Percentiles rank a stretch among this genome's conserved stretches.
Evolutionary conservation across 1,140 invertebrate species (phyloP).

Genomic region (Drosophila murphyi): DNA sequence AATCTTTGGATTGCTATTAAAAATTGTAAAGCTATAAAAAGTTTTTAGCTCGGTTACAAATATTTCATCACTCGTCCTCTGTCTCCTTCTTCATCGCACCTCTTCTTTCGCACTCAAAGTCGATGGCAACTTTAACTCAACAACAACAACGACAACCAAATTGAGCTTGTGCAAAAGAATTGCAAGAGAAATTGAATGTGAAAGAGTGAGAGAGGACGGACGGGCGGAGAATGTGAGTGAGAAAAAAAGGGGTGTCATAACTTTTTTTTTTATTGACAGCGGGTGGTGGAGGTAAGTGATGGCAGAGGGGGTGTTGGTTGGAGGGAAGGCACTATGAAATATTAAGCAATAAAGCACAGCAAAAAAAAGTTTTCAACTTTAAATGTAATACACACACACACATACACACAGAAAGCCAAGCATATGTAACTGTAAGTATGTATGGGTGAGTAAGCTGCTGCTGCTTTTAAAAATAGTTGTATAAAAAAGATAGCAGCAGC

Average conservation of each 20-base stretch:
- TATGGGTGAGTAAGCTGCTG: constrained; percentile 13
- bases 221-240: not conserved
- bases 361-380: constrained; percentile 49
- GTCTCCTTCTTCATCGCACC: not conserved
- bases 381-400: constrained; percentile 28
- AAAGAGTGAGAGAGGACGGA: constrained; percentile 10
- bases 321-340: constrained; percentile 47
- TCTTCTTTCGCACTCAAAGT: constrained; percentile 14
- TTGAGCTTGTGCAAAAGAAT: constrained; percentile 23
- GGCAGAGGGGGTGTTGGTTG: not conserved
- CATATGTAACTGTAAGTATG: constrained; percentile 9
- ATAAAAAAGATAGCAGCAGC: constrained; percentile 39
- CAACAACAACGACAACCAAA: constrained; percentile 23
- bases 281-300: not conserved
- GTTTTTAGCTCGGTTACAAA: constrained; percentile 6
- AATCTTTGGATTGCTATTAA: constrained; percentile 7
- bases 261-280: constrained; percentile 53
- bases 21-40: constrained; percentile 8
- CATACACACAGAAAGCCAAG: not conserved
- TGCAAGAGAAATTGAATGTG: constrained; percentile 31
- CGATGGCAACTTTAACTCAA: constrained; percentile 28
- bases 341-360: constrained; percentile 61
- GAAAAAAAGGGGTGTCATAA: constrained; percentile 30
- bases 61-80: not conserved
- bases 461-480: constrained; percentile 41